Base-by-base conservation (phyloP, 2,113 vertebrate species). In the Corydoras maculifer region DNA sequence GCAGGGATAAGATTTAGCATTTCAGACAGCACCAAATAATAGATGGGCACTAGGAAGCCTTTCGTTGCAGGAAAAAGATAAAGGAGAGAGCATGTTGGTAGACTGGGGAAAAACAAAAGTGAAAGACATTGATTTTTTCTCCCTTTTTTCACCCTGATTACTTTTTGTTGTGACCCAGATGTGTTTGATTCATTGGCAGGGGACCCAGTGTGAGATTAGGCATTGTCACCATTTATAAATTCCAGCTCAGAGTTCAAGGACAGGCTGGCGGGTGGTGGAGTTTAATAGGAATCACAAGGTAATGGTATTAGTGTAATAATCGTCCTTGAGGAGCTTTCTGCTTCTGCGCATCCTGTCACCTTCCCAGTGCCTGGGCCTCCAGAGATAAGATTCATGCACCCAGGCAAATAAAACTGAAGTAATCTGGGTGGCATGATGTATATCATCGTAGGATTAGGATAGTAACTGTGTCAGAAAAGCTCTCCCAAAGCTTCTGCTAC, bases 271-370 rank as follows among this genome's bases (percentile, higher is more conserved):
- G 29, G 58, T 18, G 8, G 14, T 3, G 43, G 62, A 13, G 30
- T 71, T 73, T 68, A 68, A 68, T 49, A 43, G 30, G 65, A 71
- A 64, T 75, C 74, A 69, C 8, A 11, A 58, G 50, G 48, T 58
- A 76, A 77, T 74, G 64, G 63, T 69, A 74, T 77, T 78, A 69
- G 62, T 62, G 62, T 62, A 53, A 73, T 73, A 76, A 77, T 77
- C 12, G 31, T 65, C 66, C 80, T 77, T 70, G 64, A 48, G 50
- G 25, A 14, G 48, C 29, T 62, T 66, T 72, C 57, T 65, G 62
- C 50, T 12, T 35, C 57, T 49, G 63, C 53, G 35, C 30, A 30
- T 70, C 69, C 65, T 60, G 65, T 65, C 65, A 54, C 64, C 58
- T 66, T 69, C 62, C 58, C 25, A 13, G 13, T 64, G 53, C 67